Evolutionary conservation across 2,113 vertebrate species (phyloP).

Genomic region (Uropsilus gracilis): DNA sequence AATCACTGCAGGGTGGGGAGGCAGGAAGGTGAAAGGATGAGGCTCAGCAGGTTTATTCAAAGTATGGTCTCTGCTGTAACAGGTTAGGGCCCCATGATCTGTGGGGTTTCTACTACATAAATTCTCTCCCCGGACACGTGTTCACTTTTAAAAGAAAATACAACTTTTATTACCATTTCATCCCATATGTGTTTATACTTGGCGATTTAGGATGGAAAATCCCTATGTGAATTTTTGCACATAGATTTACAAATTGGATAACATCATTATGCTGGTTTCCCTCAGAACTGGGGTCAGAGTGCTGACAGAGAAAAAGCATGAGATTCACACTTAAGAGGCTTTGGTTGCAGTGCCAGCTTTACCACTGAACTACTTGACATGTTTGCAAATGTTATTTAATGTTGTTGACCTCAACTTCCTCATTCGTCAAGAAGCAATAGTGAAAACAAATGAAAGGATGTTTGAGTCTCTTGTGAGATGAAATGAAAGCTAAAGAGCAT

Average conservation of each 20-base stretch:
- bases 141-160: neutral
- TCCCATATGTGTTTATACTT: neutral
- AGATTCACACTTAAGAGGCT: neutral
- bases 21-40: accelerated
- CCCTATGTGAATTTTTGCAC: neutral
- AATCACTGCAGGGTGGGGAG: accelerated
- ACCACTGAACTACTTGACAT: neutral
- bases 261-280: neutral
- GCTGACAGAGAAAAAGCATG: neutral
- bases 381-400: neutral
- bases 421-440: neutral
- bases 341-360: neutral
- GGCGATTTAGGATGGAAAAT: neutral
- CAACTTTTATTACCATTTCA: neutral
- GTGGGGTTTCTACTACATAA: neutral
- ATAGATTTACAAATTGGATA: neutral
- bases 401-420: neutral
- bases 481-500: neutral
- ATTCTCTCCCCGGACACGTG: neutral
- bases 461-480: neutral
- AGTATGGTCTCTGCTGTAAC: neutral
- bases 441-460: neutral
- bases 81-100: neutral
- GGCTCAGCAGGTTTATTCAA: neutral
- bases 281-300: neutral